These are phyloP conservation scores for Cottus gobio DNA, from an alignment of 2,113 vertebrate genomes.

Conservation along the genomic window DNA sequence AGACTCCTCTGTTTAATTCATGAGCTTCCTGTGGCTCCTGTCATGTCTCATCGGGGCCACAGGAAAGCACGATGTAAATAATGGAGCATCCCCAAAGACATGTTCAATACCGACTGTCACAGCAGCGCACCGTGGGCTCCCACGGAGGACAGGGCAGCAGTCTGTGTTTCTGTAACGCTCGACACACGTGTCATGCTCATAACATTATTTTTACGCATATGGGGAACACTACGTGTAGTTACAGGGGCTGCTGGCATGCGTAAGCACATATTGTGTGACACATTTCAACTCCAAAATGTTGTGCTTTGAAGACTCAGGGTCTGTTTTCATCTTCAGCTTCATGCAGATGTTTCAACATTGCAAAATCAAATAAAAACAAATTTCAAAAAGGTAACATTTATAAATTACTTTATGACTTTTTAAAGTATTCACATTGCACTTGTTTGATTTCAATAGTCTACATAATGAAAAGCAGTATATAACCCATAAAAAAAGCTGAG, in stretches of 20 bases:
- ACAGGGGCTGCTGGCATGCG: background rate
- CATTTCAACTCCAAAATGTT: slow-evolving; percentile 9
- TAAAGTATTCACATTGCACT: background rate
- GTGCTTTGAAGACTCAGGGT: background rate
- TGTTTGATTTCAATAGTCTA: slow-evolving; percentile 7
- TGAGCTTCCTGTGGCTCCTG: slow-evolving; percentile 83
- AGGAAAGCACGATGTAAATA: slow-evolving; percentile 83
- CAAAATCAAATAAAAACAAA: background rate
- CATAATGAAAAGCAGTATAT: background rate
- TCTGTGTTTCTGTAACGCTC: slow-evolving; percentile 40
- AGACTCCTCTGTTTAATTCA: slow-evolving; percentile 83
- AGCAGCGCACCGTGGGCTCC: slow-evolving; percentile 54
- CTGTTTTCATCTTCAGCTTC: background rate
- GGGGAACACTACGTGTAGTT: slow-evolving; percentile 11
- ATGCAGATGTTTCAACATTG: background rate
- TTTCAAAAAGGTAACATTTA: background rate
- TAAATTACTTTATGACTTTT: background rate
- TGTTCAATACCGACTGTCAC: slow-evolving; percentile 64
- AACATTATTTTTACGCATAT: slow-evolving; percentile 55
- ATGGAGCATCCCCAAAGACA: slow-evolving; percentile 80
- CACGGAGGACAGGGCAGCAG: slow-evolving; percentile 40
- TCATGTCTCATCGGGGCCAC: slow-evolving; percentile 82
- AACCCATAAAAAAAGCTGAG: background rate
- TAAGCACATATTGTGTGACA: background rate
- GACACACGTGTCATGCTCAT: slow-evolving; percentile 47